Conservation (phyloP, 2,888 invertebrate species). For the Cecidostiba fungosa region DNA sequence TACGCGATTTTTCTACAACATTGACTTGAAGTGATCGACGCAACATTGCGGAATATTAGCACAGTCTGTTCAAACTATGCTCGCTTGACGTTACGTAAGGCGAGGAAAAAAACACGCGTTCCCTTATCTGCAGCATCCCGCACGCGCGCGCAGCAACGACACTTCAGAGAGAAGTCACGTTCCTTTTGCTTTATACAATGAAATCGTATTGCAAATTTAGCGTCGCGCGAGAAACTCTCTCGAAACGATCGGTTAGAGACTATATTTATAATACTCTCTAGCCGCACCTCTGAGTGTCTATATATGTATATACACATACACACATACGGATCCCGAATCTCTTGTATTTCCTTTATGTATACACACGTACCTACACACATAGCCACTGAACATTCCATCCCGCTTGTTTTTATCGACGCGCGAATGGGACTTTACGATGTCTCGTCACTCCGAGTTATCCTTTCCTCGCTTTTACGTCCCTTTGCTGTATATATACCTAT, state of each 20-base stretch:
- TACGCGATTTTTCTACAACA: background rate
- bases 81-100: background rate
- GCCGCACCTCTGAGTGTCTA: background rate
- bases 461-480: slow-evolving; percentile 62
- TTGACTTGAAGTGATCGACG: background rate
- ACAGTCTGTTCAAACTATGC: background rate
- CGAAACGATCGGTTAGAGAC: slow-evolving; percentile 36
- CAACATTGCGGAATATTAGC: background rate
- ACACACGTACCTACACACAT: background rate
- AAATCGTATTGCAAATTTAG: slow-evolving; percentile 51
- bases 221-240: background rate
- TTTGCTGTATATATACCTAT: background rate
- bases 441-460: slow-evolving; percentile 71
- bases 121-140: slow-evolving; percentile 40
- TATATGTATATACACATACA: background rate
- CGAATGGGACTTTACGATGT: slow-evolving; percentile 75
- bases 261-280: background rate
- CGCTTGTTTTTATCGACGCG: slow-evolving; percentile 63
- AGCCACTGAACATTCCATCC: slow-evolving; percentile 19
- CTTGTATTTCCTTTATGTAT: slow-evolving; percentile 19
- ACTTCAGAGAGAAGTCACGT: slow-evolving; percentile 42
- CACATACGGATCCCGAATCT: background rate
- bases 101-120: background rate
- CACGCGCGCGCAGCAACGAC: background rate
- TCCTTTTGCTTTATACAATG: slow-evolving; percentile 34